Base-by-base conservation (phyloP, 2,888 invertebrate species). In the Villa cingulata region DNA sequence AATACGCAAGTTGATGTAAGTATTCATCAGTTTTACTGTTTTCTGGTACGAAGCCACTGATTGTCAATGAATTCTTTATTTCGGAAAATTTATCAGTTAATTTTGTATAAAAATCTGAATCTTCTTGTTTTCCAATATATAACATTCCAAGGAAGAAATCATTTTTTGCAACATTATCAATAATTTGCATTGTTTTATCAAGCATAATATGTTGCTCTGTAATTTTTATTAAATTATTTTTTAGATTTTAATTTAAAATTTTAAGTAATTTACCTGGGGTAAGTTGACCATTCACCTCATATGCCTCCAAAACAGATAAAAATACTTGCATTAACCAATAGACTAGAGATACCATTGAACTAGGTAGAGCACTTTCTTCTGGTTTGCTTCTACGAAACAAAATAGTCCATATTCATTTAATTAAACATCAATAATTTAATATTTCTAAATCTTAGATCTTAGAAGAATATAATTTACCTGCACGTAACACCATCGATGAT, bases 331-430 rank as follows among this genome's bases (percentile, higher is more conserved):
- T 67, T 36, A 90, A 70, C 90, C 90, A 90, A 56, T 81, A 72
- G 2, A 85, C 81, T 38, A 89, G 76, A 0, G 86, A 83, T 16
- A 90, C 74, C n/a, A 92, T 77, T 2, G 89, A 81, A 46, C 81
- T 80, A 1, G 90, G 85, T n/a, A 88, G 68, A 16, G 87, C 75
- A 56, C 86, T 82, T 66, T 92, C 91, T 62, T 94, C 94, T 48
- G 87, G 81, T 69, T 90, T 90, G 1, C 85, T 84, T 52, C 86
- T 76, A 2, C 1, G n/a, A n/a, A n/a, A n/a, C n/a, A n/a, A n/a
- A n/a, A n/a, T n/a, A n/a, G n/a, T n/a, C n/a, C n/a, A n/a, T n/a
- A n/a, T n/a, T n/a, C n/a, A n/a, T n/a, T n/a, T n/a, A n/a, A n/a
- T n/a, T n/a, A n/a, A n/a, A n/a, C n/a, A n/a, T n/a, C n/a, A n/a